Evolutionary conservation across 2,113 vertebrate genomes (phyloP), one percentile per base, ranked within the genome.

Genomic region (Nesogale talazaci): DNA sequence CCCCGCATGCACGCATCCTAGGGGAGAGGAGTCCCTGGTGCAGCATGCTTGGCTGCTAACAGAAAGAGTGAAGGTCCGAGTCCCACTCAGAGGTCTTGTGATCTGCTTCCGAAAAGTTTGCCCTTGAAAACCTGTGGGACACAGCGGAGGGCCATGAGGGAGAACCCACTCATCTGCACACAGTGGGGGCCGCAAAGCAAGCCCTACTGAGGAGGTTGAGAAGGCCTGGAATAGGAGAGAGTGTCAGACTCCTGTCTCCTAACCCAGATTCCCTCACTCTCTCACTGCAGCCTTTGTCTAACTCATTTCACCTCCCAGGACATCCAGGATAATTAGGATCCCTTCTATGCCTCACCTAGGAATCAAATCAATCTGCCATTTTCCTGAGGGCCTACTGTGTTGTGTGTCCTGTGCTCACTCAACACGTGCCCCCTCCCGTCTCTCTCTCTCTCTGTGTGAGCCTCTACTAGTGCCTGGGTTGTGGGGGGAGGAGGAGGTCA

Each of bases 181-280:
- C 4, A 14, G 11, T 69, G 31, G 67, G 1, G 69, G 17, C 8
- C 61, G 52, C 46, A 52, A 52, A 52, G 46, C n/a, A 52, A 12
- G 10, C 46, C 46, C 9, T 12, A 74, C 6, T 9, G 20, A 22
- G 0, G 0, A 34, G 4, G 17, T 2, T 11, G n/a, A 65, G 56
- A 75, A 86, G 31, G 17, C 52, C 70, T 7, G 6, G 19, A 1
- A 0, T 4, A 52, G 70, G 27, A 15, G 19, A 42, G 23, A 16
- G 8, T 11, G 4, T 6, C 36, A 63, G 57, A 72, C 0, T 0
- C 23, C 34, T 25, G 9, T 14, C 59, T 59, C 74, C n/a, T 57
- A 75, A 34, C 42, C 25, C 19, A 6, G 1, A 86, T 65, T 20
- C 3, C 31, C 29, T 15, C 20, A 23, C 0, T 1, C n/a, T 42